phyloP scores from a whole-genome alignment of 2,113 vertebrate genomes.

The Nanorana parkeri region DNA sequence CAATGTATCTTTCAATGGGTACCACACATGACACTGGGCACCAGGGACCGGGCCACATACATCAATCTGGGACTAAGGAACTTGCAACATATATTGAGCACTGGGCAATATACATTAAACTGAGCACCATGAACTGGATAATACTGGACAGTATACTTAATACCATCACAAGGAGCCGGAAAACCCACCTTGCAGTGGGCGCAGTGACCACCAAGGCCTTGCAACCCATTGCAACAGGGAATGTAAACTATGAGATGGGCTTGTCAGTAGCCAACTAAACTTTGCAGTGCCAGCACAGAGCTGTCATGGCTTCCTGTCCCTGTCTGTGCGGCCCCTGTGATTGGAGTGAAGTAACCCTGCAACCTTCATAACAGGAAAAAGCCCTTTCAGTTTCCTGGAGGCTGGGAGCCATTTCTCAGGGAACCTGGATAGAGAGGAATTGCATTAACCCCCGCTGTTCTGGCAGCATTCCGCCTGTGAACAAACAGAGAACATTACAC shows the following conservation, averaged over 20 bases:
- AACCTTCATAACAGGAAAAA: constrained; percentile 98
- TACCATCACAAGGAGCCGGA: too few relatives aligned
- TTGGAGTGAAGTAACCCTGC: constrained; percentile 89
- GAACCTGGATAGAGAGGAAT: constrained; percentile 85
- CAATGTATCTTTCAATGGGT: too few relatives aligned
- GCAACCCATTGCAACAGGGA: neutral
- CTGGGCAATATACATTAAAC: too few relatives aligned
- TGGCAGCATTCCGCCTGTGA: neutral
- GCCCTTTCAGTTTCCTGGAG: constrained; percentile 95
- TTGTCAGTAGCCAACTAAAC: neutral
- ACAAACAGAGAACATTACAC: too few relatives aligned
- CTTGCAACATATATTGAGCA: too few relatives aligned
- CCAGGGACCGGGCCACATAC: too few relatives aligned
- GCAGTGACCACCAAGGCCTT: neutral
- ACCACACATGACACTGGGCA: too few relatives aligned
- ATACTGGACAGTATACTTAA: too few relatives aligned
- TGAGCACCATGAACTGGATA: too few relatives aligned
- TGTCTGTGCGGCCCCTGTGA: constrained; percentile 79
- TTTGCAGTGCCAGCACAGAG: constrained; percentile 36
- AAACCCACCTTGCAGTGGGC: too few relatives aligned
- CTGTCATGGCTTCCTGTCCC: constrained; percentile 82
- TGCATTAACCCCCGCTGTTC: constrained; percentile 81
- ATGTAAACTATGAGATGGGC: neutral
- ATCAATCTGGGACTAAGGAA: too few relatives aligned
- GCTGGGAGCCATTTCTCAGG: constrained; percentile 92